phyloP scores from a whole-genome alignment of 1,140 invertebrate genomes.

The Notospermus geniculatus region DNA sequence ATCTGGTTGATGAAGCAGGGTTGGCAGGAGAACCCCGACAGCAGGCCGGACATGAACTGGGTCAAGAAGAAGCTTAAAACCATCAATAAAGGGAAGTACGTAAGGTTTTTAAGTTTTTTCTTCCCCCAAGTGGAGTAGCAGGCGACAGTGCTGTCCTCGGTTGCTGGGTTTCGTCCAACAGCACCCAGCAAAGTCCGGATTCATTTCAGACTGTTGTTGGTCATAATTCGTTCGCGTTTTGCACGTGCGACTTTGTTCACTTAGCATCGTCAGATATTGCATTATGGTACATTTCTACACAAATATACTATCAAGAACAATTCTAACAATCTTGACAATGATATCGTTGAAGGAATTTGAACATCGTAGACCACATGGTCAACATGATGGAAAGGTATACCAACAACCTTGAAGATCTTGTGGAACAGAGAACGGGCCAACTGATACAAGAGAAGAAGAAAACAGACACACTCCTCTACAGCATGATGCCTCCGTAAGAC shows the following conservation, averaged over 20 bases:
- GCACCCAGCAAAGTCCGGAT: too few species aligned
- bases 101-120: constrained; percentile 3
- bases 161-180: too few species aligned
- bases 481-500: constrained; percentile 79
- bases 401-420: constrained; percentile 84
- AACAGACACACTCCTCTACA: constrained; percentile 81
- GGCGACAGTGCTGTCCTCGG: too few species aligned
- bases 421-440: constrained; percentile 81
- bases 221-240: too few species aligned
- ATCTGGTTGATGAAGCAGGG: constrained; percentile 74
- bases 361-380: constrained; percentile 90
- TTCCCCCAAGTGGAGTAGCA: too few species aligned
- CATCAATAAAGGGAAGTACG: constrained; percentile 74
- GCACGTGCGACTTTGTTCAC: too few species aligned
- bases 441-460: constrained; percentile 87
- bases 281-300: too few species aligned
- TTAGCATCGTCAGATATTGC: too few species aligned
- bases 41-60: constrained; percentile 80
- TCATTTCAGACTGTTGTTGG: too few species aligned
- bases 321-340: too few species aligned
- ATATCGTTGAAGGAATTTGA: constrained; percentile 62
- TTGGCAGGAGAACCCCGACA: constrained; percentile 72
- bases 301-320: too few species aligned
- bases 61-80: constrained; percentile 78
- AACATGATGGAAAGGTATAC: constrained; percentile 91